A percentile compares a stretch with the other conserved stretches of the same genome.
Evolutionary conservation across 2,113 vertebrate species (phyloP).

Genomic region (Platysteira castanea): DNA sequence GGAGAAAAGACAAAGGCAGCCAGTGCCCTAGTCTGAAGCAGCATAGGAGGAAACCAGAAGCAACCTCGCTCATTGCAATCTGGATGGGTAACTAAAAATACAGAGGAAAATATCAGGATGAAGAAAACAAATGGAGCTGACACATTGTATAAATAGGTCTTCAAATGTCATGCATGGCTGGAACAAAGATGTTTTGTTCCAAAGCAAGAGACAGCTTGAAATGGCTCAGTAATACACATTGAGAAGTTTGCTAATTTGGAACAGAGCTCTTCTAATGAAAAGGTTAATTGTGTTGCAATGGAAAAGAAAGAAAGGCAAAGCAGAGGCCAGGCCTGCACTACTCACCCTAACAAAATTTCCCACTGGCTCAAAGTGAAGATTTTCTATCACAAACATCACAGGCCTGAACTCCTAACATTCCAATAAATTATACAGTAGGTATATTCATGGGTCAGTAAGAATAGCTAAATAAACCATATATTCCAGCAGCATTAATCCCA

Average conservation of each 20-base stretch:
- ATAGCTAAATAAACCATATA: conserved; percentile 13
- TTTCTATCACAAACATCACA: background rate
- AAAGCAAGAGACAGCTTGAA: conserved; percentile 44
- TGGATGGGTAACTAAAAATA: conserved; percentile 15
- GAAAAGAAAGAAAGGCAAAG: conserved; percentile 40
- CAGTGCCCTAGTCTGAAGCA: background rate
- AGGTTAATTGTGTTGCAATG: conserved; percentile 64
- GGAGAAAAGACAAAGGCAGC: background rate
- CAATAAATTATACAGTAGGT: background rate
- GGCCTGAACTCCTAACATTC: background rate
- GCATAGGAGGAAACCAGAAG: background rate
- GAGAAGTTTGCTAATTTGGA: conserved; percentile 54
- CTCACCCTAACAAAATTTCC: conserved; percentile 44
- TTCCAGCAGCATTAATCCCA: background rate
- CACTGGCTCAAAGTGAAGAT: background rate
- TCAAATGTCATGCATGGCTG: conserved; percentile 60
- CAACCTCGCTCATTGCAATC: background rate
- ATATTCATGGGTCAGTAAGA: background rate
- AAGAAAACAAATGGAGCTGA: conserved; percentile 62
- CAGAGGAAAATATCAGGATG: conserved; percentile 52
- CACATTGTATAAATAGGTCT: conserved; percentile 63
- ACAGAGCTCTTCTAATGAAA: conserved; percentile 58
- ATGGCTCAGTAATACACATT: conserved; percentile 43
- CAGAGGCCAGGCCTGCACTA: conserved; percentile 9
- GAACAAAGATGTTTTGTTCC: conserved; percentile 62